Evolutionary conservation across 2,797 vertebrate genomes (phyloP).

Genomic region (Cuniculus paca): DNA sequence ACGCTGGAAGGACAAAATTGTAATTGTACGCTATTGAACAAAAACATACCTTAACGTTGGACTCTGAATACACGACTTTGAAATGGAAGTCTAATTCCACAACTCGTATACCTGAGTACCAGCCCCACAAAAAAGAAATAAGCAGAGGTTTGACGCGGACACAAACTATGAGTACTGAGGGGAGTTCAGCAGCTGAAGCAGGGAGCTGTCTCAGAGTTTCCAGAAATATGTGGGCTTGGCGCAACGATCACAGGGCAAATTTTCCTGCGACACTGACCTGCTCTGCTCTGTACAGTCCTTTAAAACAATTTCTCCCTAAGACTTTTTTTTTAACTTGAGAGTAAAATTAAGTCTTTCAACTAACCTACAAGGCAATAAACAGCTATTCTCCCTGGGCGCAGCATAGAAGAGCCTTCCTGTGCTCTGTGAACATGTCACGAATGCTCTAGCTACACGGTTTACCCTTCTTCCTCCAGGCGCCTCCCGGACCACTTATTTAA

Average conservation of each 20-base stretch:
- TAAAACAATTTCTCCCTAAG: not conserved
- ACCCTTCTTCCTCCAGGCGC: not conserved
- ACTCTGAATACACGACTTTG: not conserved
- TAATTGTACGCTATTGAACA: slow-evolving; percentile 3
- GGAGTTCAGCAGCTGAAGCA: not conserved
- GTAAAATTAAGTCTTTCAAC: not conserved
- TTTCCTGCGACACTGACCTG: not conserved
- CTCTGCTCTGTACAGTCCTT: not conserved
- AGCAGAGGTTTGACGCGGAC: not conserved
- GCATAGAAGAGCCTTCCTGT: not conserved
- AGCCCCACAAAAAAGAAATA: not conserved
- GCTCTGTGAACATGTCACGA: not conserved
- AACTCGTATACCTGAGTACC: not conserved
- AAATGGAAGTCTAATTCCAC: not conserved
- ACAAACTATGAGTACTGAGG: not conserved
- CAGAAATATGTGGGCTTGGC: not conserved
- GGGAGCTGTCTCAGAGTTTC: not conserved
- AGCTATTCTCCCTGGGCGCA: not conserved
- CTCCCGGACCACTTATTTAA: not conserved
- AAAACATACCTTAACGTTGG: not conserved
- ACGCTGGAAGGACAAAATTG: not conserved
- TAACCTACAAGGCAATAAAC: not conserved
- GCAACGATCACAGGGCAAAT: not conserved
- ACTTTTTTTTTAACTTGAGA: not conserved
- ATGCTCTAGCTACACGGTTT: not conserved